Conservation (phyloP, 2,113 vertebrate species). For the Rhynchomys soricoides region DNA sequence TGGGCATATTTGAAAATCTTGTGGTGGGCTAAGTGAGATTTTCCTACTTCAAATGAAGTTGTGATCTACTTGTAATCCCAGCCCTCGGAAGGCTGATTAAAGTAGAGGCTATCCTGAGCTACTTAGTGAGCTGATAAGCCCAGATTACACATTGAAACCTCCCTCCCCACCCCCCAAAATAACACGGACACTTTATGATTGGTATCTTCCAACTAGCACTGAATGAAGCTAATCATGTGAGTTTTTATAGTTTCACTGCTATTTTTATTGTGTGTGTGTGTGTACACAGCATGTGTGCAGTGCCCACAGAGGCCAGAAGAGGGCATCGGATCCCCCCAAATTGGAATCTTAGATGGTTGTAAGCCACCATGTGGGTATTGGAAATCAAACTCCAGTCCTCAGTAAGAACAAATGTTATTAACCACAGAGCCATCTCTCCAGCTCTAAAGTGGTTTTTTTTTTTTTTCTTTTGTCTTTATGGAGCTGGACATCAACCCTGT, state of each 20-base stretch:
- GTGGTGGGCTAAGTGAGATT: neutral
- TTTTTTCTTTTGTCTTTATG: neutral
- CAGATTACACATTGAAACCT: neutral
- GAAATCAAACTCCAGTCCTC: neutral
- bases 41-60: neutral
- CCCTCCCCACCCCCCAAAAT: too few relatives aligned
- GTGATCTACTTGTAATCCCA: neutral
- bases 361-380: neutral
- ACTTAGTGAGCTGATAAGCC: neutral
- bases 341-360: neutral
- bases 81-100: neutral
- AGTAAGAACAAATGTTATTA: neutral
- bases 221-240: too few relatives aligned
- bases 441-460: too few relatives aligned
- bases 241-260: slow-evolving; percentile 8
- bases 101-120: neutral
- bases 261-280: neutral
- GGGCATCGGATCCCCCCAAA: neutral
- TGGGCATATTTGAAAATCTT: neutral
- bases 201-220: neutral
- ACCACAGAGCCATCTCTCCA: neutral
- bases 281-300: neutral
- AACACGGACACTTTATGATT: neutral
- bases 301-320: neutral
- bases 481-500: neutral